Evolutionary conservation across 1,140 invertebrate species (phyloP).

Genomic region (Teleopsis dalmanni): DNA sequence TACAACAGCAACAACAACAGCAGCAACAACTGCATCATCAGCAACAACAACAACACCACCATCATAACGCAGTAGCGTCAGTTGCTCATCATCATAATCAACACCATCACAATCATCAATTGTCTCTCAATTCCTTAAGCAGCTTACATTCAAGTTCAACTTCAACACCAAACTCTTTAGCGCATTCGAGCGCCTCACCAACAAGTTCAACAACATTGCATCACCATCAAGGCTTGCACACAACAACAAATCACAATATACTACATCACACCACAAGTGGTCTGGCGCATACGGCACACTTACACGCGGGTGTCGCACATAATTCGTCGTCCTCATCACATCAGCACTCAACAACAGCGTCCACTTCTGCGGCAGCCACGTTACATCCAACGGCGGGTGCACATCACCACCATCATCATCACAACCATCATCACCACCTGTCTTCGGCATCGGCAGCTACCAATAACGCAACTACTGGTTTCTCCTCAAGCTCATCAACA

Average conservation of each 20-base stretch:
- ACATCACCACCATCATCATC: constrained; percentile 15
- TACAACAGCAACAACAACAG: constrained; percentile 21
- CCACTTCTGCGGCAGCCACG: constrained; percentile 4
- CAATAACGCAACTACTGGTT: constrained; percentile 11
- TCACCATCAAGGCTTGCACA: constrained; percentile 23
- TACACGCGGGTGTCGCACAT: neutral
- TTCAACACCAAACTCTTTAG: neutral
- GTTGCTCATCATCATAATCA: constrained; percentile 25
- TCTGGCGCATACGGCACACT: neutral
- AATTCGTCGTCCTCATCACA: constrained; percentile 4
- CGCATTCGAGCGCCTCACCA: constrained; percentile 17
- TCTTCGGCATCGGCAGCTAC: constrained; percentile 9
- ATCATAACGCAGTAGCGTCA: too few species aligned
- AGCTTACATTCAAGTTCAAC: constrained; percentile 12
- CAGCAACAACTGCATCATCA: constrained; percentile 28
- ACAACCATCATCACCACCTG: constrained; percentile 11
- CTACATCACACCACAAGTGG: constrained; percentile 5
- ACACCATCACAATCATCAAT: constrained; percentile 18
- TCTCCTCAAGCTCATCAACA: too few species aligned
- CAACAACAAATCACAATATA: neutral
- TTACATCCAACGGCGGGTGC: constrained; percentile 15
- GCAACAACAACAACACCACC: constrained; percentile 12
- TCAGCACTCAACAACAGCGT: constrained; percentile 12
- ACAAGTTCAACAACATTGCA: constrained; percentile 17
- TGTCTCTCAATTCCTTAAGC: constrained; percentile 20